Base-by-base conservation (phyloP, 2,888 invertebrate genomes). In the Neoaliturus tenellus region DNA sequence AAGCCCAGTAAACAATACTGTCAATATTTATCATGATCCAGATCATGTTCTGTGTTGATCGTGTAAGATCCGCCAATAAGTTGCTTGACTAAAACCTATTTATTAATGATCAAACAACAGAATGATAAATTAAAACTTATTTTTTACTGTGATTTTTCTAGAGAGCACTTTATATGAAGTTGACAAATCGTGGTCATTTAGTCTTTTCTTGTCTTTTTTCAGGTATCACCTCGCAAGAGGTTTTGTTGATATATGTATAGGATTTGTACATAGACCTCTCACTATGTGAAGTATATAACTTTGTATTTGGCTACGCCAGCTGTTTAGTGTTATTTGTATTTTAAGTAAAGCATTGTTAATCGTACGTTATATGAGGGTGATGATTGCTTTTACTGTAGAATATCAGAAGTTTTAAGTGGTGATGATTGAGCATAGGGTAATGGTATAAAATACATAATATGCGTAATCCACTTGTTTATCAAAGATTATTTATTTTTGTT, bases 281-380 rank as follows among this genome's bases (percentile, higher is more conserved):
- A 51, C 55, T 78, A 78, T 55, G 35, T 78, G 78, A 78, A 78
- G 8, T 55, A 55, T 78, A 23, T 55, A 78, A 31, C 10, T 33
- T 51, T 31, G 78, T 78, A 51, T 55, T 78, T 78, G 55, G 78
- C 78, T 33, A 55, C 23, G 78, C 78, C 78, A 78, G 51, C 31
- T 33, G 55, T 78, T 39, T 14, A 17, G 25, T 78, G 31, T 78
- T 51, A 35, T 35, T 48, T 31, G 33, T 78, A 62, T 31, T 14
- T 14, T 62, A 62, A 62, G 62, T 51, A 10, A 51, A 28, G 62
- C 62, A 62, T 62, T 28, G 62, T 62, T 62, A 28, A 28, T 28
- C 31, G 12, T 55, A 39, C 55, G 48, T 55, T 78, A 78, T 55
- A 51, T 6, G 10, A 78, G 44, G 78, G 78, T 78, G 78, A 55